Percentiles rank a stretch among this genome's conserved stretches.
Evolutionary conservation across 1,140 invertebrate species (phyloP).

Genomic region (Drosophila oshimai): DNA sequence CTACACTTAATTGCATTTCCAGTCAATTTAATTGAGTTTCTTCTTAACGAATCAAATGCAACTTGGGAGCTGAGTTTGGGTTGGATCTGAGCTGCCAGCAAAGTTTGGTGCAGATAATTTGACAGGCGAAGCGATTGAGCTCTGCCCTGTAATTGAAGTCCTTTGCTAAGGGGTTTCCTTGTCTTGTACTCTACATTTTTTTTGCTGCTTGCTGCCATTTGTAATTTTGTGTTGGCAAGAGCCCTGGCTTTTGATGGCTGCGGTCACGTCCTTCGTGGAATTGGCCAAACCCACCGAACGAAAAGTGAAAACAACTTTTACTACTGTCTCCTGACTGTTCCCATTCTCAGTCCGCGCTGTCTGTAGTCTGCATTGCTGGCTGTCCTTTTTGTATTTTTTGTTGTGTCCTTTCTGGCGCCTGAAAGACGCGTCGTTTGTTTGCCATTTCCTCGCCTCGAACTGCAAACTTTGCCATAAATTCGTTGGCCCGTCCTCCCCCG

Average conservation of each 20-base stretch:
- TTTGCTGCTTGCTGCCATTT: background rate
- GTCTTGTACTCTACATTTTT: background rate
- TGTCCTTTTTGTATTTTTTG: conserved; percentile 31
- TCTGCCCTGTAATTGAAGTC: conserved; percentile 35
- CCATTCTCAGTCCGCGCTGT: too few relatives aligned
- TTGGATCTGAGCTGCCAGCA: conserved; percentile 4
- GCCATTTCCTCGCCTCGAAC: conserved; percentile 75
- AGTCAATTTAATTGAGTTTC: conserved; percentile 43
- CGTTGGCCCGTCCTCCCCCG: conserved; percentile 44
- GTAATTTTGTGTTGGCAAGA: conserved; percentile 48
- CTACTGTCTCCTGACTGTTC: conserved; percentile 26
- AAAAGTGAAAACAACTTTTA: conserved; percentile 82
- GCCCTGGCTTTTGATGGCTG: conserved; percentile 49
- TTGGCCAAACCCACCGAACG: conserved; percentile 52
- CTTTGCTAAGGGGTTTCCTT: background rate
- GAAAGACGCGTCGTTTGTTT: conserved; percentile 70
- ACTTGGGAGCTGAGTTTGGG: conserved; percentile 2
- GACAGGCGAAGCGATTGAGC: conserved; percentile 34
- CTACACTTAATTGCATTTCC: conserved; percentile 36
- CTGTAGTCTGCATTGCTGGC: conserved; percentile 35
- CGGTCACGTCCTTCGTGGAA: conserved; percentile 67
- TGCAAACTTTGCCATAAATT: conserved; percentile 75
- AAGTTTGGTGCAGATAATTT: conserved; percentile 43
- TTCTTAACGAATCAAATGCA: conserved; percentile 25
- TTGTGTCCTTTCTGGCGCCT: conserved; percentile 51